Evolutionary conservation across 2,113 vertebrate species (phyloP).

Genomic region (Callionymus lyra): DNA sequence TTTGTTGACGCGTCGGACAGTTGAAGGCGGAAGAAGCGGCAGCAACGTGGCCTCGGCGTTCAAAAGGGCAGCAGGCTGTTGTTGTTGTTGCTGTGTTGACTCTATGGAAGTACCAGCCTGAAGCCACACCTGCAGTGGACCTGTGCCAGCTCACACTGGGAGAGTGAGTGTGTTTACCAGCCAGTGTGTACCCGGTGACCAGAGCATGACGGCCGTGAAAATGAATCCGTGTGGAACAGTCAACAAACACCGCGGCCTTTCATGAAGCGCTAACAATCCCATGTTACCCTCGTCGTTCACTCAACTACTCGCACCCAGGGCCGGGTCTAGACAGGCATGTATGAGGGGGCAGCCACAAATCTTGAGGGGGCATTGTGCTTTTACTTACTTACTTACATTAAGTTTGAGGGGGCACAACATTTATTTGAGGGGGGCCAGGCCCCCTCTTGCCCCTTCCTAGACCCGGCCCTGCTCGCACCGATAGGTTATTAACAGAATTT

Average conservation of each 20-base stretch:
- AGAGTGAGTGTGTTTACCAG: conserved; percentile 37
- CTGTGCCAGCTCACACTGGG: conserved; percentile 47
- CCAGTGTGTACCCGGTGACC: conserved; percentile 5
- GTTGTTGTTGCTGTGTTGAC: neutral
- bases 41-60: neutral
- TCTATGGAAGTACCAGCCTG: conserved; percentile 2
- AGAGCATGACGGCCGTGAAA: conserved; percentile 9
- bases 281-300: conserved; percentile 14
- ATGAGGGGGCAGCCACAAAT: no score
- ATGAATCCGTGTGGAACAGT: neutral
- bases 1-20: no score
- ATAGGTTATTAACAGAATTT: no score
- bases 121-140: conserved; percentile 57
- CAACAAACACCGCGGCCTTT: neutral
- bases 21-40: neutral
- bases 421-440: no score
- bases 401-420: no score
- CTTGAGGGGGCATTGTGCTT: no score
- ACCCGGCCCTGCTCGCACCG: no score
- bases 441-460: no score
- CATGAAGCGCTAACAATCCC: neutral
- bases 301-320: conserved; percentile 11
- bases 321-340: no score
- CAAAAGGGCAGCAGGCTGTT: neutral
- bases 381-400: no score